Base-by-base conservation (phyloP, 2,888 invertebrate genomes). In the Thymelicus lineola region DNA sequence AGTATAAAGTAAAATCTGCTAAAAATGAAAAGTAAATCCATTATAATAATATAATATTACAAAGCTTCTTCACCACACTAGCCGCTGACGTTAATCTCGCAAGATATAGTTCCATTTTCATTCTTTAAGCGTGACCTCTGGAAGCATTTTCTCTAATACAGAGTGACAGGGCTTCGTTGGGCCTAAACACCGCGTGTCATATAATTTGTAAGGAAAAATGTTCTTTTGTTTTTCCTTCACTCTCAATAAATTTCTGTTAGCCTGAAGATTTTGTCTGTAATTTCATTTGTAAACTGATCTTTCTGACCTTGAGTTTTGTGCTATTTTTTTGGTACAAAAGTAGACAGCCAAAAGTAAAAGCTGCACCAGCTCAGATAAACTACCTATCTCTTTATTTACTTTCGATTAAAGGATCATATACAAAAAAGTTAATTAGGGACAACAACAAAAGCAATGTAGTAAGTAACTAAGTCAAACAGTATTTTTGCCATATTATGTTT, bases 131-230 rank as follows among this genome's bases (percentile, higher is more conserved):
- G 48, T 58, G 58, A 63, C 62, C 58, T 69, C 55, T 68, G 70
- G 66, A 71, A 72, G 73, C 63, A 71, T 72, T 71, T 72, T 72
- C 69, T 69, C 57, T 71, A 71, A 73, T 72, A 50, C 62, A 67
- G 68, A 74, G 66, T 72, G 77, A 77, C 75, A 72, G 46, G 71
- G 74, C 74, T 75, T 77, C 75, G 74, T 73, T 55, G 71, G 58
- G 45, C 61, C 53, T 46, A 66, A 68, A 74, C 60, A 48, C 63
- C 53, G 57, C 62, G 60, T 28, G 68, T 60, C 71, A 69, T 71
- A 72, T 74, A 72, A 72, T 72, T 72, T 71, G 70, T 72, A 59
- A 62, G 66, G 68, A 55, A 59, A 72, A 74, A 71, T 67, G 60
- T 72, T 45, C 61, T 61, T 59, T 73, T 67, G 67, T 73, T 71